A percentile compares a stretch with the other conserved stretches of the same genome.
Evolutionary conservation across 1,140 invertebrate genomes (phyloP).

Genomic region (Cydia amplana): DNA sequence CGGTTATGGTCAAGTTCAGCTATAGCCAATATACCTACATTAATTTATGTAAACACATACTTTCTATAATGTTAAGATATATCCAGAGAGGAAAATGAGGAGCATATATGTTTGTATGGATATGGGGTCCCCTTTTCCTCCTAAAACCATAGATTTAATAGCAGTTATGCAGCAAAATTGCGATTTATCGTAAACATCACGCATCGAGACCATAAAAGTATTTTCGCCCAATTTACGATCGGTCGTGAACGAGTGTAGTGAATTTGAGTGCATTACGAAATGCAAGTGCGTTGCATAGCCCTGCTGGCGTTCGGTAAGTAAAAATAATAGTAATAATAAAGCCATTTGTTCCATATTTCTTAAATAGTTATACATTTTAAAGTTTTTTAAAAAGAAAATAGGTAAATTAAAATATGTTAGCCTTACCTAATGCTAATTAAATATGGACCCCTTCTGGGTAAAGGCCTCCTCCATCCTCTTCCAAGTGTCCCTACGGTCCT

Average conservation of each 20-base stretch:
- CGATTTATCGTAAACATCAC: slow-evolving; percentile 16
- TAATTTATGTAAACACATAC: too few relatives aligned
- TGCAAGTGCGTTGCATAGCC: slow-evolving; percentile 4
- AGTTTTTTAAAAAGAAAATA: too few relatives aligned
- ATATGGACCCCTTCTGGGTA: too few relatives aligned
- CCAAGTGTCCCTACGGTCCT: too few relatives aligned
- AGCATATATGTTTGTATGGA: background rate
- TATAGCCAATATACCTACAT: too few relatives aligned
- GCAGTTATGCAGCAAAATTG: background rate
- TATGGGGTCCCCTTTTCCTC: background rate
- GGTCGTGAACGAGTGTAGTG: background rate
- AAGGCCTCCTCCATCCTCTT: too few relatives aligned
- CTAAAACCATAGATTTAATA: background rate
- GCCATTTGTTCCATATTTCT: too few relatives aligned
- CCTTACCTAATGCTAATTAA: too few relatives aligned
- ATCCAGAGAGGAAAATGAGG: background rate
- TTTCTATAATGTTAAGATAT: background rate
- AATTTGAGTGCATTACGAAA: background rate
- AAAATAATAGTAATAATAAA: too few relatives aligned
- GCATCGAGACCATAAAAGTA: slow-evolving; percentile 7
- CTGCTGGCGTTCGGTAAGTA: slow-evolving; percentile 5
- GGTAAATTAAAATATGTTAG: too few relatives aligned
- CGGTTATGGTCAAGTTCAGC: too few relatives aligned
- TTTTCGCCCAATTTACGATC: slow-evolving; percentile 1
- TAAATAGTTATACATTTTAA: too few relatives aligned